phyloP scores from a whole-genome alignment of 2,113 vertebrate species.

The Rhynchomys soricoides region DNA sequence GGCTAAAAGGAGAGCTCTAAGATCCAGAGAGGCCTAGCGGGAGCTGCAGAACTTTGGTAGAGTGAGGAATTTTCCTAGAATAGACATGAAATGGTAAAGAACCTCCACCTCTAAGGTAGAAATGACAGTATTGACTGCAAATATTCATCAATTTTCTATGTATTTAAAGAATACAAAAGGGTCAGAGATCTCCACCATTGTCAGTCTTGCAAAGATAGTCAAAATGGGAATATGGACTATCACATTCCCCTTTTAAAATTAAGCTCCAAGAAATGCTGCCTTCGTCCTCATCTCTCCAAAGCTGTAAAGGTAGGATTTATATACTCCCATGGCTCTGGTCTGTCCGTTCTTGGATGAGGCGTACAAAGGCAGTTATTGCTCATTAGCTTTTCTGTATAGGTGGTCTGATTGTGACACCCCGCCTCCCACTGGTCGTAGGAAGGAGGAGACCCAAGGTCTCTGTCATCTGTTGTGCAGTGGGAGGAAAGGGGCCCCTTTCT shows the following conservation, averaged over 20 bases:
- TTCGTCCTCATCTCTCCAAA: background rate
- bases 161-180: background rate
- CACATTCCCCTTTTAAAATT: background rate
- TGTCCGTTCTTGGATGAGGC: background rate
- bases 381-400: background rate
- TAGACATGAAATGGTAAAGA: background rate
- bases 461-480: background rate
- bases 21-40: background rate
- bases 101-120: background rate
- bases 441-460: background rate
- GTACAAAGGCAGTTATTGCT: background rate
- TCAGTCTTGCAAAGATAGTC: background rate
- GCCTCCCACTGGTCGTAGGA: background rate
- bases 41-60: background rate
- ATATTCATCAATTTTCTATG: background rate
- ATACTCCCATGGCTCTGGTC: background rate
- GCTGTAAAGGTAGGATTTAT: background rate
- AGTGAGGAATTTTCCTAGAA: background rate
- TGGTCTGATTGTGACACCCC: background rate
- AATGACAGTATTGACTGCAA: background rate
- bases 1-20: background rate
- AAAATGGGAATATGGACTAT: background rate
- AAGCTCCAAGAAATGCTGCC: background rate
- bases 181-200: background rate
- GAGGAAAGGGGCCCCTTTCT: background rate